phyloP scores from a whole-genome alignment of 2,888 invertebrate species.

The Caenorhabditis auriculariae region DNA sequence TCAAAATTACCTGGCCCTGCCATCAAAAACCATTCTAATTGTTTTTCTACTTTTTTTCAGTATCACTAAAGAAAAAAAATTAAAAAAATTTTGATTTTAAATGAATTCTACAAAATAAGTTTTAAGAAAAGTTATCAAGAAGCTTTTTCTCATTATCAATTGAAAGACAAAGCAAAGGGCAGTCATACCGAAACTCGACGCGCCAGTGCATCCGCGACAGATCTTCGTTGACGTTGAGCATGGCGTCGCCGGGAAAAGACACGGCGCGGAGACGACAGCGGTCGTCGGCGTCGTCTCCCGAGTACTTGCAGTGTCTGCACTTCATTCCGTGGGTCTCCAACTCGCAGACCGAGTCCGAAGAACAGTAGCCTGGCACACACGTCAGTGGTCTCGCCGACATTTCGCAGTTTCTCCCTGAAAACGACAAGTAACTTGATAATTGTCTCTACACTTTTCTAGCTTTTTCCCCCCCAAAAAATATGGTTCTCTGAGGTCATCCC shows the following conservation, averaged over 20 bases:
- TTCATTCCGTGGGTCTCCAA: slow-evolving; percentile 28
- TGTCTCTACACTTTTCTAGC: not conserved
- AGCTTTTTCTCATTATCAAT: no score
- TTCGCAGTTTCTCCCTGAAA: slow-evolving; percentile 38
- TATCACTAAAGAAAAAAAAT: no score
- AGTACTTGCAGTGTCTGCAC: slow-evolving; percentile 37
- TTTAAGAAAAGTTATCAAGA: no score
- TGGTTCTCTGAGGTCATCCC: no score
- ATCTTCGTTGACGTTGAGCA: slow-evolving; percentile 36
- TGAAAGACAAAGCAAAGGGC: no score
- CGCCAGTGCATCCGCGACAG: slow-evolving; percentile 42
- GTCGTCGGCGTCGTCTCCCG: slow-evolving; percentile 31
- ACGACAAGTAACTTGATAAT: not conserved
- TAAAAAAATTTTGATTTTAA: slow-evolving; percentile 1
- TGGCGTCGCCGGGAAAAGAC: slow-evolving; percentile 51
- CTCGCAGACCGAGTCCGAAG: slow-evolving; percentile 34
- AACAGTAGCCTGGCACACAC: slow-evolving; percentile 45
- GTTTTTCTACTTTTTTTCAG: not conserved
- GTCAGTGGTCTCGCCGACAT: slow-evolving; percentile 32
- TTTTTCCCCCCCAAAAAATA: not conserved
- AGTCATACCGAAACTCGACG: slow-evolving; percentile 33
- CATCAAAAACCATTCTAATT: not conserved
- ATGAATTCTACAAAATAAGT: not conserved
- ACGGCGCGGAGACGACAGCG: slow-evolving; percentile 52
- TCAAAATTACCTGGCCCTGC: not conserved